Conservation (phyloP, 2,797 vertebrate species). For the Gallinago solitaria region DNA sequence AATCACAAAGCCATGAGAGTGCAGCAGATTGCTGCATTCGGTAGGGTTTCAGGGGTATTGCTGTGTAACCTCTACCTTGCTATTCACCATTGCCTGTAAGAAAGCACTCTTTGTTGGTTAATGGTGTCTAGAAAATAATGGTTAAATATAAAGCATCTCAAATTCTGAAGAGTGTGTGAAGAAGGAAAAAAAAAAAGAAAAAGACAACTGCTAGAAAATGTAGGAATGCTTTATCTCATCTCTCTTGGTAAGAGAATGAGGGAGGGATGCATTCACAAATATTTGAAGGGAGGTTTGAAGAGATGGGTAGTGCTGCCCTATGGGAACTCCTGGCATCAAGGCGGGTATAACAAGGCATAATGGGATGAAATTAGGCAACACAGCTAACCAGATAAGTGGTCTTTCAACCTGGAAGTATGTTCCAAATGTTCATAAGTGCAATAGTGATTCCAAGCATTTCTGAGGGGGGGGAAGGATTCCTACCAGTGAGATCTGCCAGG, state of each 20-base stretch:
- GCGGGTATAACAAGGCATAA: background rate
- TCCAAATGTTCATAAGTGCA: background rate
- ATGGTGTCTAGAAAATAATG: background rate
- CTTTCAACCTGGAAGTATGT: background rate
- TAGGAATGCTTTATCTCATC: background rate
- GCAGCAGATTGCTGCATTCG: background rate
- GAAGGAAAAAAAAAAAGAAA: background rate
- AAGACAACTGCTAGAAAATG: background rate
- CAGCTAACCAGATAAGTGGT: background rate
- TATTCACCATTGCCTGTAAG: background rate
- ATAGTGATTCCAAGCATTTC: background rate
- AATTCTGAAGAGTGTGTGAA: background rate
- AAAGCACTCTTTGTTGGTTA: background rate
- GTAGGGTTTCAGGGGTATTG: background rate
- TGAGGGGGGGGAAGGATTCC: background rate
- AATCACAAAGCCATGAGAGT: background rate
- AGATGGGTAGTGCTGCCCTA: background rate
- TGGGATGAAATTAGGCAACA: background rate
- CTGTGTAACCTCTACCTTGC: background rate
- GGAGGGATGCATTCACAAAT: background rate
- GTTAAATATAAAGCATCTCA: conserved; percentile 18
- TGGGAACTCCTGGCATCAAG: background rate
- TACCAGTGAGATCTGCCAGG: background rate
- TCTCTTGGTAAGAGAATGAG: background rate
- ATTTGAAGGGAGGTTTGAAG: background rate